phyloP scores from a whole-genome alignment of 2,888 invertebrate species.

The Drosophila prostipennis region DNA sequence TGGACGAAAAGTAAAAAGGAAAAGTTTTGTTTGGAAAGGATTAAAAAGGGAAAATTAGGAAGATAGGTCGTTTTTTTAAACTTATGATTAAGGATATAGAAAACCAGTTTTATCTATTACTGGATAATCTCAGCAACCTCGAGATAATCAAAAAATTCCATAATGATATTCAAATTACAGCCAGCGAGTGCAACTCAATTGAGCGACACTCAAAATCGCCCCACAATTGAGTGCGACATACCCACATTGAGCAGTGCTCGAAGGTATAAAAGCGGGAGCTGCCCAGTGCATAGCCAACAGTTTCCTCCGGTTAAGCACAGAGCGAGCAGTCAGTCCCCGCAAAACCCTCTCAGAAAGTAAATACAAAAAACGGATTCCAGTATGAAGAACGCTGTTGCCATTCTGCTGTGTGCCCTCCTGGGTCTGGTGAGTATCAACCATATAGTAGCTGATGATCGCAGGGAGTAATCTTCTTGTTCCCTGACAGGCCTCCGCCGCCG shows the following conservation, averaged over 20 bases:
- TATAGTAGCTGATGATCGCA: not conserved
- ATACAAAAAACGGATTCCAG: slow-evolving; percentile 49
- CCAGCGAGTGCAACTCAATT: slow-evolving; percentile 62
- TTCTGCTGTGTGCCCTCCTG: slow-evolving; percentile 80
- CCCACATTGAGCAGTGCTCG: slow-evolving; percentile 21
- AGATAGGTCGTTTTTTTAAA: no score
- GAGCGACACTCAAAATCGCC: slow-evolving; percentile 64
- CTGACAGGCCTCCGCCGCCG: slow-evolving; percentile 76
- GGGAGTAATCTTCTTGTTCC: not conserved
- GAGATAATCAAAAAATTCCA: slow-evolving; percentile 21
- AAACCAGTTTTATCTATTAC: no score
- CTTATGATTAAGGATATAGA: no score
- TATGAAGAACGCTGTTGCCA: slow-evolving; percentile 81
- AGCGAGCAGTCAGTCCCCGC: slow-evolving; percentile 15
- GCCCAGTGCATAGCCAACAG: slow-evolving; percentile 51
- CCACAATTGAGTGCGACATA: slow-evolving; percentile 24
- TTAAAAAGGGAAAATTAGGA: no score
- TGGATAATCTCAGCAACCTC: not conserved
- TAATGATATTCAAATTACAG: slow-evolving; percentile 43
- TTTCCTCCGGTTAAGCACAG: slow-evolving; percentile 47
- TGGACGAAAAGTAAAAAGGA: no score
- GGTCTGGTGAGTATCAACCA: slow-evolving; percentile 77
- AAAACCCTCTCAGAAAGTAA: not conserved
- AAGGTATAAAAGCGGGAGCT: slow-evolving; percentile 62
- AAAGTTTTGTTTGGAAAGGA: no score